Base-by-base conservation (phyloP, 2,797 vertebrate species). In the Atherinosoma microstoma region DNA sequence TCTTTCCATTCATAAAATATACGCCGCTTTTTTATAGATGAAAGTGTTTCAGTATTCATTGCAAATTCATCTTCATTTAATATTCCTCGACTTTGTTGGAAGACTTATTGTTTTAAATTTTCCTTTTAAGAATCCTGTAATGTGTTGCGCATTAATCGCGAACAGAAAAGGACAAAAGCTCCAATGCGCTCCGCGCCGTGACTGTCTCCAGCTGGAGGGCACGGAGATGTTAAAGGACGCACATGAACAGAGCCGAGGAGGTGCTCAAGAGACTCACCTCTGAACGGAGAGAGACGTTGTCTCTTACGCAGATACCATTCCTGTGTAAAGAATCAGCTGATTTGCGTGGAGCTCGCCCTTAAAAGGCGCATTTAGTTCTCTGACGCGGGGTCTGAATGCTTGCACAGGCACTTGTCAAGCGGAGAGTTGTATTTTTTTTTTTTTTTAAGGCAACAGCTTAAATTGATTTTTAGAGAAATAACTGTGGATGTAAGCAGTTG, bases 161-260 rank as follows among this genome's bases (percentile, higher is more conserved):
- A 32, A 45, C 22, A 45, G 24, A 15, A 42, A 27, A 16, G 2
- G 4, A 34, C 3, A 36, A 29, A 8, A 8, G 62, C 66, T 54
- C 38, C 34, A 51, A 49, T 18, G 80, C 74, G 78, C 74, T 65
- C 36, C 82, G 82, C 79, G 69, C 75, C 0, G 45, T 5, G 69
- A 73, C 75, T 71, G 87, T 67, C 58, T 87, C 80, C 75, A 34
- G 72, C 56, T 27, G 24, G 70, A 73, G 83, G 57, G 71, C 73
- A 72, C 80, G 16, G 56, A 27, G 67, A 56, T 54, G 81, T 76
- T 62, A 24, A 70, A 70, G 70, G 78, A 66, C 77, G 51, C 81
- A 2, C 67, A 30, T 9, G 35, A 68, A 18, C 51, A 7, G 62
- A 57, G 32, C 40, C 1, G 71, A 75, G 73, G 66, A 80, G 80